phyloP scores from a whole-genome alignment of 2,888 invertebrate species.

The Bombylius major region DNA sequence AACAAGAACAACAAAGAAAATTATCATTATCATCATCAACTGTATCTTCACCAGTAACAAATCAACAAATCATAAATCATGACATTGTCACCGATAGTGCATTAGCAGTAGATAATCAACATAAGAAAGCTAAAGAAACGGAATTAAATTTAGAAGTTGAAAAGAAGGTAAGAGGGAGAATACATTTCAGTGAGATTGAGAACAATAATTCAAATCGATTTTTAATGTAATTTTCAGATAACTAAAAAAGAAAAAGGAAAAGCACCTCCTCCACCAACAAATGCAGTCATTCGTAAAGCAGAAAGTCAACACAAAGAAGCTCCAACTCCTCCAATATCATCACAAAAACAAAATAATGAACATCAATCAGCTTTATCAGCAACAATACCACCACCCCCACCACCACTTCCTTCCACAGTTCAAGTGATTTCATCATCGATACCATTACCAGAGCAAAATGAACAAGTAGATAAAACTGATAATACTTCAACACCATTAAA shows the following conservation, averaged over 20 bases:
- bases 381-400: conserved; percentile 31
- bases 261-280: conserved; percentile 55
- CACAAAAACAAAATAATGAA: neutral
- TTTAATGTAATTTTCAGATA: neutral
- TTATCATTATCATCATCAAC: conserved; percentile 6
- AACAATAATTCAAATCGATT: too few relatives aligned
- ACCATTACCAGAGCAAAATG: neutral
- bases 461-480: conserved; percentile 5
- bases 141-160: conserved; percentile 24
- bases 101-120: neutral
- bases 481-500: neutral
- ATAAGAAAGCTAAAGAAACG: conserved; percentile 9
- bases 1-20: conserved; percentile 5
- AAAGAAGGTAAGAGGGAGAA: conserved; percentile 26
- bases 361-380: conserved; percentile 19
- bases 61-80: conserved; percentile 3
- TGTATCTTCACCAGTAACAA: conserved; percentile 7
- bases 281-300: conserved; percentile 8
- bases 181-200: neutral
- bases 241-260: conserved; percentile 51
- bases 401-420: conserved; percentile 24
- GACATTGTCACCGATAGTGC: neutral
- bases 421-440: conserved; percentile 23
- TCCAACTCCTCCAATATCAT: too few relatives aligned
- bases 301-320: neutral